Conservation (phyloP, 1,140 invertebrate species). For the Littorina saxatilis region DNA sequence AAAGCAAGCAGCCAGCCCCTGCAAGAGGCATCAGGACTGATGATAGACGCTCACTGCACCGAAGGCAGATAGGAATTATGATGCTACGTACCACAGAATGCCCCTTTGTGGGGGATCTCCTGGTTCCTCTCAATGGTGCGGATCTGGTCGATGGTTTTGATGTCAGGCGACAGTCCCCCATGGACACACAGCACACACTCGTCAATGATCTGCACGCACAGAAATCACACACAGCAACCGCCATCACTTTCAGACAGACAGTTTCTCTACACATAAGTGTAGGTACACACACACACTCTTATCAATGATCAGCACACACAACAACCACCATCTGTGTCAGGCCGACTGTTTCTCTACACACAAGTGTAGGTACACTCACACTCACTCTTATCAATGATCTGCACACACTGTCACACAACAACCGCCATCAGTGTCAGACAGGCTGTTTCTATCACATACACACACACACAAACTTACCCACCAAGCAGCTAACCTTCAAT, state of each 20-base stretch:
- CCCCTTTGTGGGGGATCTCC: slow-evolving; percentile 97
- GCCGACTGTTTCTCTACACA: too few species aligned
- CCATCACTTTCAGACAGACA: too few species aligned
- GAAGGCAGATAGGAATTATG: too few species aligned
- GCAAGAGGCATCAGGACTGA: too few species aligned
- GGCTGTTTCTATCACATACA: too few species aligned
- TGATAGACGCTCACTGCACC: too few species aligned
- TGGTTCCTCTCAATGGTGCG: slow-evolving; percentile 95
- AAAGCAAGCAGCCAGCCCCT: too few species aligned
- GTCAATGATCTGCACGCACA: slow-evolving; percentile 89
- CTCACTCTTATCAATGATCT: background rate
- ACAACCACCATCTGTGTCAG: too few species aligned
- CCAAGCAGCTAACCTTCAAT: background rate
- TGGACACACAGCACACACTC: slow-evolving; percentile 98
- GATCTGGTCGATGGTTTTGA: slow-evolving; percentile 99
- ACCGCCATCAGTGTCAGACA: too few species aligned
- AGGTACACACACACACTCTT: background rate
- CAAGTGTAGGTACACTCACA: background rate
- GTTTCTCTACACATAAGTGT: too few species aligned
- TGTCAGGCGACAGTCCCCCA: slow-evolving; percentile 97
- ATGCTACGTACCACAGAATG: slow-evolving; percentile 76
- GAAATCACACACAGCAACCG: too few species aligned
- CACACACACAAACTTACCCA: background rate
- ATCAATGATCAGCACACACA: background rate
- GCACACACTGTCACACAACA: too few species aligned